Conservation (phyloP, 2,113 vertebrate species). For the Haplochromis burtoni region DNA sequence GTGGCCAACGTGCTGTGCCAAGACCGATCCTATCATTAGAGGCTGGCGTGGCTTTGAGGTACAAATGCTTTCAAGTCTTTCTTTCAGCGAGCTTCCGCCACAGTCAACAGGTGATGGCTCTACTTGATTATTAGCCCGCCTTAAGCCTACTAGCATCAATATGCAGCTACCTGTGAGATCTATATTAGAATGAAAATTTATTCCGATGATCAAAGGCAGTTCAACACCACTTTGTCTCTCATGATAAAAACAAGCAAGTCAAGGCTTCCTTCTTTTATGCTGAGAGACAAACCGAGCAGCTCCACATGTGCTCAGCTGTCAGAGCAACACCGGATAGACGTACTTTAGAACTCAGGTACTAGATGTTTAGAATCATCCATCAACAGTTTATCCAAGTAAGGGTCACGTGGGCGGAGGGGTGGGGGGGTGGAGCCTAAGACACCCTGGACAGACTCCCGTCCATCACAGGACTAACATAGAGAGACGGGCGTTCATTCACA, state of each 20-base stretch:
- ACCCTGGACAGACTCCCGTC: not conserved
- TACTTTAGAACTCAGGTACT: not conserved
- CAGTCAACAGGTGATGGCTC: conserved; percentile 64
- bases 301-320: not conserved
- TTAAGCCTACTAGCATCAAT: conserved; percentile 22
- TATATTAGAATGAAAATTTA: conserved; percentile 8
- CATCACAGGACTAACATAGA: not conserved
- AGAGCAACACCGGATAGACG: not conserved
- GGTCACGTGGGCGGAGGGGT: not conserved
- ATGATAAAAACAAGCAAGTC: conserved; percentile 6
- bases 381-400: not conserved
- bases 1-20: conserved; percentile 37
- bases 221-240: conserved; percentile 1
- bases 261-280: not conserved
- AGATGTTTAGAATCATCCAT: not conserved
- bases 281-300: not conserved
- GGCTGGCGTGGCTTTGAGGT: conserved; percentile 56
- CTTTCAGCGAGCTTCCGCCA: not conserved
- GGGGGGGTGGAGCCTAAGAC: not conserved
- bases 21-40: conserved; percentile 61
- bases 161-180: conserved; percentile 19
- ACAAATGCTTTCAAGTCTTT: conserved; percentile 52
- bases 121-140: conserved; percentile 18
- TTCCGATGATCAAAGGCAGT: conserved; percentile 7
- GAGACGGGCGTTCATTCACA: not conserved